These are phyloP conservation scores for Dryococelus australis DNA, from an alignment of 2,888 invertebrate species.

Conservation along the genomic window DNA sequence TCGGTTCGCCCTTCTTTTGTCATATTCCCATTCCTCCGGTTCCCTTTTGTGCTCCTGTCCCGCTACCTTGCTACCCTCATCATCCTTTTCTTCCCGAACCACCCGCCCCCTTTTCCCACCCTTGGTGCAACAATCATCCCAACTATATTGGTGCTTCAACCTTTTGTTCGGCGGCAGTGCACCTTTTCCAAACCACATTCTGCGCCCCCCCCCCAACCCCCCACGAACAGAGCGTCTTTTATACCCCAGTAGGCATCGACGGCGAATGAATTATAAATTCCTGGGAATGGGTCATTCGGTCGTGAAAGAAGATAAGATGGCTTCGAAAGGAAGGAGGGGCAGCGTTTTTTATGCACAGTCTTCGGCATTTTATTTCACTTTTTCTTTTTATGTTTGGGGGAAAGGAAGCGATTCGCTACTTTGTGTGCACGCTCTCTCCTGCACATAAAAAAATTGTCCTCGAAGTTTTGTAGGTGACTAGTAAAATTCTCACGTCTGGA, in stretches of 20 bases:
- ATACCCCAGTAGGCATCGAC: neutral
- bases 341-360: neutral
- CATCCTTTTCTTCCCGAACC: neutral
- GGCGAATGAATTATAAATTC: slow-evolving; percentile 10
- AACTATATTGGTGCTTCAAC: slow-evolving; percentile 16
- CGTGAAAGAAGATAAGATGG: slow-evolving; percentile 10
- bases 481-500: neutral
- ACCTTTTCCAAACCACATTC: neutral
- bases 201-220: neutral
- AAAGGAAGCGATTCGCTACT: neutral
- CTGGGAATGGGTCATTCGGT: neutral
- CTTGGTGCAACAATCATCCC: neutral
- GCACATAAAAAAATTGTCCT: neutral
- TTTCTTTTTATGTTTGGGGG: neutral
- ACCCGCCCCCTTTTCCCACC: neutral
- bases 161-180: neutral
- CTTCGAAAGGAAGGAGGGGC: neutral
- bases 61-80: slow-evolving; percentile 16
- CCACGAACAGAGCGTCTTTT: neutral
- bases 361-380: neutral
- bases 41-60: neutral
- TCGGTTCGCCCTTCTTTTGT: neutral
- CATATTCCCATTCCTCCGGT: neutral
- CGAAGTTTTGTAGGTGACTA: neutral
- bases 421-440: neutral